Evolutionary conservation across 2,797 vertebrate species (phyloP).

Genomic region (Oreortyx pictus): DNA sequence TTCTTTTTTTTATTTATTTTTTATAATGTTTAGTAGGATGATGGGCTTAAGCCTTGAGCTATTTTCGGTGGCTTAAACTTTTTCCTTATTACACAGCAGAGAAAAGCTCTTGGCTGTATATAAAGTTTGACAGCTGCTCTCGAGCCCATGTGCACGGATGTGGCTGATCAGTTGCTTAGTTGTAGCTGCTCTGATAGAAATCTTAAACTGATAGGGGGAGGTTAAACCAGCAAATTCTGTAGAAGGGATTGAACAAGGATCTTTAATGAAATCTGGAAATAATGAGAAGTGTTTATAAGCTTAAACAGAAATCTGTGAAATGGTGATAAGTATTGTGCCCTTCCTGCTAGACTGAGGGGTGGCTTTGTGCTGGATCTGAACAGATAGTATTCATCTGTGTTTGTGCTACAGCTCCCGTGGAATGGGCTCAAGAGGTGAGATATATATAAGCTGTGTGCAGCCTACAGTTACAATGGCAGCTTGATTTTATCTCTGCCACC

Average conservation of each 20-base stretch:
- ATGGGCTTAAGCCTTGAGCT: constrained; percentile 13
- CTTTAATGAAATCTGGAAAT: constrained; percentile 74
- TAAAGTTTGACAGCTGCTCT: constrained; percentile 43
- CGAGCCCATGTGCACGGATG: not conserved
- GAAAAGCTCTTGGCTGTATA: not conserved
- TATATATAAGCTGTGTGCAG: constrained; percentile 2
- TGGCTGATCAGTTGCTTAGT: constrained; percentile 47
- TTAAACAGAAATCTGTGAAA: constrained; percentile 47
- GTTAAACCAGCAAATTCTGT: constrained; percentile 64
- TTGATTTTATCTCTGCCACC: constrained; percentile 44
- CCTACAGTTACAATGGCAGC: constrained; percentile 6
- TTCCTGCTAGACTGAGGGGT: constrained; percentile 46
- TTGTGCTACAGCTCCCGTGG: constrained; percentile 53
- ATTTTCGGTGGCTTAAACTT: constrained; percentile 31
- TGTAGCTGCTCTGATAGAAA: constrained; percentile 36
- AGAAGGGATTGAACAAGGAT: constrained; percentile 69
- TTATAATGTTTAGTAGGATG: not conserved
- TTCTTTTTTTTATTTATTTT: not conserved
- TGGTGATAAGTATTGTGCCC: constrained; percentile 43
- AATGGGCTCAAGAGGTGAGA: constrained; percentile 44
- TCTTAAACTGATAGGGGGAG: constrained; percentile 62
- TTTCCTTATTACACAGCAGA: not conserved
- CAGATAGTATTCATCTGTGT: constrained; percentile 75
- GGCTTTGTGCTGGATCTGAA: constrained; percentile 30
- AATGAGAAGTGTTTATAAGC: constrained; percentile 68